Evolutionary conservation across 1,140 invertebrate species (phyloP), one percentile per base, ranked within the genome.

Genomic region (Zaprionus vittiger): DNA sequence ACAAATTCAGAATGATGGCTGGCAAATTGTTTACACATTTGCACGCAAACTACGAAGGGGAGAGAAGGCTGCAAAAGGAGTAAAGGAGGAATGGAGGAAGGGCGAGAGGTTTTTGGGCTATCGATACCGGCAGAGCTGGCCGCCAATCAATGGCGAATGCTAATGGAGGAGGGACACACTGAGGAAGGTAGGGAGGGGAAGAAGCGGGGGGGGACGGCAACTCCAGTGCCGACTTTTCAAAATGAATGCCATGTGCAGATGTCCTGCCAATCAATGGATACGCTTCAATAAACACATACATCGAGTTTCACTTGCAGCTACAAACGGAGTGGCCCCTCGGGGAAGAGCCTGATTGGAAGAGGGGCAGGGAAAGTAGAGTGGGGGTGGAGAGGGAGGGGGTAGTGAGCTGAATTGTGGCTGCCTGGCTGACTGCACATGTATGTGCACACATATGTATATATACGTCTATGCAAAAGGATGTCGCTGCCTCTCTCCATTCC

Each of bases 261-360:
- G 91, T 91, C 91, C 91, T 91, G 91, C 91, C 91, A 91, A 91
- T 91, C 91, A 92, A 92, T 91, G 83, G 91, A 86, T 91, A 92
- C 83, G 91, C 78, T 91, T 91, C 83, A 92, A 82, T 92, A 83
- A 92, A 91, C 83, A 91, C 80, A 85, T 83, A 91, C 80, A 90
- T 76, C 70, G 64, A 81, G 79, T 73, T 73, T 56, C 64, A 72
- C 60, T 37, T 71, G 80, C 70, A 80, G 77, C 73, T 17, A 38
- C 52, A 22, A 34, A 37, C 12, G 6, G 14, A 11, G 22, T 20
- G 44, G 60, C 34, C 22, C 57, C 70, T 22, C 20, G 5, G 60
- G 71, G 49, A 24, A 24, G 17, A 5, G 64, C 52, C 54, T 52
- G 54, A 31, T 56, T 56, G 66, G 9, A 2, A 26, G 66, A n/a